Evolutionary conservation across 2,888 invertebrate species (phyloP), one percentile per base, ranked within the genome.

Genomic region (Unio pictorum): DNA sequence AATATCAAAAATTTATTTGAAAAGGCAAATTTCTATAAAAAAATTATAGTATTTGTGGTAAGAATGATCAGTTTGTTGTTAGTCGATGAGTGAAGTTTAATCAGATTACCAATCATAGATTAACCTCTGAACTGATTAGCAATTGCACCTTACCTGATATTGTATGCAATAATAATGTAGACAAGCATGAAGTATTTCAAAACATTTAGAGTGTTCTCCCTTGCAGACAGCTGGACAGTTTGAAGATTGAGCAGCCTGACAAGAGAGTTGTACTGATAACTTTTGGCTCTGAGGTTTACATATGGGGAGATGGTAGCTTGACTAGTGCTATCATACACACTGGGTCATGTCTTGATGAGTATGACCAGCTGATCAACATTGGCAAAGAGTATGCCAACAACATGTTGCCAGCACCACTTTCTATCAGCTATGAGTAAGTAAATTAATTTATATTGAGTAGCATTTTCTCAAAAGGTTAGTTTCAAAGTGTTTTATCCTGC

Each of bases 181-280:
- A 45, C 45, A 45, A 15, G 11, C 15, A 45, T 23, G 23, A 1
- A 26, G n/a, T 30, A 4, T 65, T 55, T 23, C 23, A 59, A 4
- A 61, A 18, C 3, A 55, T 55, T 18, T n/a, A 23, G 23, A 23
- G 23, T 60, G n/a, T 59, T 67, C 54, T 17, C 20, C 55, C 60
- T 62, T 69, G 5, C 80, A 87, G 87, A 66, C 86, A 86, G 64
- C 65, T 86, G 58, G 86, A 87, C 69, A 76, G 83, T 56, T 68
- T 87, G 61, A 79, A 84, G 58, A 68, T 80, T 15, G 87, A 87
- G 63, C 67, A 83, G 18, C 86, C 85, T 17, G 79, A 84, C n/a
- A 84, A 84, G 61, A 74, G 76, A 64, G 83, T 87, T 34, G 81
- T 83, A 57, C 65, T 88, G 60, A 79, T 84, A 8, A 79, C 78